Base-by-base conservation (phyloP, 2,888 invertebrate species). In the Watsonalla binaria region DNA sequence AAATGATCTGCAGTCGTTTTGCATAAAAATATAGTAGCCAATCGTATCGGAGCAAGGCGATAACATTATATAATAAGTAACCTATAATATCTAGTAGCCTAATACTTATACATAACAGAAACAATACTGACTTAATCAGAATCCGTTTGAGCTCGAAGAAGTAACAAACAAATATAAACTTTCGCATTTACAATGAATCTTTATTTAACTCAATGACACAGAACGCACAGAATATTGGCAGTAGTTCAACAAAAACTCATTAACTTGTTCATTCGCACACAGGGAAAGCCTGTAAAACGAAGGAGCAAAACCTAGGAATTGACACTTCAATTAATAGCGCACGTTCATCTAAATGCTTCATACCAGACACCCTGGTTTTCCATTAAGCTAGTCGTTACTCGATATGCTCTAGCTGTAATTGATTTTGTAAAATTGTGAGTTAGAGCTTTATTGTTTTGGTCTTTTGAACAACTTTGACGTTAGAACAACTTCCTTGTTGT, bases 321-420 rank as follows among this genome's bases (percentile, higher is more conserved):
- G 66, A 60, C 65, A 66, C 64, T 71, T 73, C 62, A 70, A 71
- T 66, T 67, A 74, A 70, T 67, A 67, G 61, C 60, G 60, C 58
- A 57, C 59, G 58, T 62, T 37, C 37, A 24, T 8, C 37, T 37
- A 42, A 8, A 42, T 9, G 11, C 42, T 42, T 60, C 56, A 58
- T 55, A 45, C 47, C 57, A 60, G 57, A 63, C 61, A 63, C 60
- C 66, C 57, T 61, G 55, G 62, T 68, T 65, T 68, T 60, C 64
- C 54, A 68, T 66, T 65, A 66, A 57, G 39, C 51, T 54, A 50
- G 33, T 35, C 35, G 37, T 37, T 34, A 34, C 5, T 33, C 14
- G n/a, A n/a, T 49, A n/a, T 47, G 13, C 35, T 13, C 13, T 48
- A 14, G 14, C 48, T 37, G 35, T 37, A 5, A 37, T 8, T 48